Conservation (phyloP, 2,113 vertebrate genomes). For the Crotalus horridus region DNA sequence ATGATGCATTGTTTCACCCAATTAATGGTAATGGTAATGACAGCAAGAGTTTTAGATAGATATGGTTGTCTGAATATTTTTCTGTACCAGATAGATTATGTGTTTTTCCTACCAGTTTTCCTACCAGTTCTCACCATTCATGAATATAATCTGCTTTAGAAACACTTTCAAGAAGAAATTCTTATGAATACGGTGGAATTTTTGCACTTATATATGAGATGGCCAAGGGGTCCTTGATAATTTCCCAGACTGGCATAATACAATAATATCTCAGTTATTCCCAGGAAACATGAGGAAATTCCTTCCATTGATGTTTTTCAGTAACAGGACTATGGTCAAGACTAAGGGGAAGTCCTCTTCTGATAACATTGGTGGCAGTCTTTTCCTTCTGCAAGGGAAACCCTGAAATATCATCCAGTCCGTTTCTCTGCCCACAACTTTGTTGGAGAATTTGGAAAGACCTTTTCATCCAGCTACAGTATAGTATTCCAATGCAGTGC, state of each 20-base stretch:
- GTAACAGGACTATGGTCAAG: not conserved
- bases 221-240: not conserved
- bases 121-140: not conserved
- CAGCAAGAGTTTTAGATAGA: not conserved
- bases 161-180: not conserved
- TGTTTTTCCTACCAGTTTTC: not conserved
- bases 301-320: not conserved
- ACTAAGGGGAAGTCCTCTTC: not conserved
- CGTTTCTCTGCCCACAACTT: not conserved
- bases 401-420: not conserved
- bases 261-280: not conserved
- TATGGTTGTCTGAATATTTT: not conserved
- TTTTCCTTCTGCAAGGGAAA: not conserved
- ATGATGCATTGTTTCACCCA: not conserved
- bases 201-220: not conserved
- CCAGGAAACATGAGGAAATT: not conserved
- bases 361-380: not conserved
- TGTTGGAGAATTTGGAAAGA: not conserved
- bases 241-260: not conserved
- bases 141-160: not conserved
- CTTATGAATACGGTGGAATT: not conserved
- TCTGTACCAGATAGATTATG: not conserved
- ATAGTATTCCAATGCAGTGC: not conserved
- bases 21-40: not conserved
- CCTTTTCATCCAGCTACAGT: not conserved